phyloP scores from a whole-genome alignment of 2,888 invertebrate genomes.

The Girardia tigrina region DNA sequence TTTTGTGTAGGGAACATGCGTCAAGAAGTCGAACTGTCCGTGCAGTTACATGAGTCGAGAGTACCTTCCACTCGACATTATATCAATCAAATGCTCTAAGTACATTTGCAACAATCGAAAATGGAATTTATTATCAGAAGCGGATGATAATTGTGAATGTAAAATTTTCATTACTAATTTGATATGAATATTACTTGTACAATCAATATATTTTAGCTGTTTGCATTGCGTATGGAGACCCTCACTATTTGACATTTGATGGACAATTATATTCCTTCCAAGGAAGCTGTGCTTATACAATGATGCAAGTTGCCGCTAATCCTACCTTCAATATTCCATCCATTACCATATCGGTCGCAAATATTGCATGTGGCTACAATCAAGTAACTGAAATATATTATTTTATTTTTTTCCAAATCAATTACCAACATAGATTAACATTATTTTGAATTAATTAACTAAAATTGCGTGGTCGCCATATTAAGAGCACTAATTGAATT shows the following conservation, averaged over 20 bases:
- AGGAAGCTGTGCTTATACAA: conserved; percentile 71
- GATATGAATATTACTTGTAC: not conserved
- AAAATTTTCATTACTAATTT: not conserved
- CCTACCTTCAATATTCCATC: conserved; percentile 6
- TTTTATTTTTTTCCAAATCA: too few relatives aligned
- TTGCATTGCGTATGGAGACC: conserved; percentile 76
- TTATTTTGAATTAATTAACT: too few relatives aligned
- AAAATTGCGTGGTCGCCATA: too few relatives aligned
- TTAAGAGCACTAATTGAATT: too few relatives aligned
- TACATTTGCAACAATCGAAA: conserved; percentile 27
- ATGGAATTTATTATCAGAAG: conserved; percentile 27
- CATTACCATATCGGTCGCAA: conserved; percentile 64
- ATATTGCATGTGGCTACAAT: conserved; percentile 67
- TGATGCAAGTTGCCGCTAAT: conserved; percentile 52
- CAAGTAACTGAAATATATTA: not conserved
- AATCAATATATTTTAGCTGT: conserved; percentile 55
- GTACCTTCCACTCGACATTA: conserved; percentile 64
- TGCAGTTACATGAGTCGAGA: conserved; percentile 51
- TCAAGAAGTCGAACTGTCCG: conserved; percentile 41
- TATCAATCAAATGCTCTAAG: conserved; percentile 25
- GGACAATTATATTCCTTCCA: conserved; percentile 70
- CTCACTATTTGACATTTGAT: conserved; percentile 75
- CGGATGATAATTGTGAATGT: conserved; percentile 33
- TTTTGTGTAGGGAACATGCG: conserved; percentile 39
- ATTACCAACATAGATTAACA: too few relatives aligned